phyloP scores from a whole-genome alignment of 2,113 vertebrate genomes.

The Haemorhous mexicanus region DNA sequence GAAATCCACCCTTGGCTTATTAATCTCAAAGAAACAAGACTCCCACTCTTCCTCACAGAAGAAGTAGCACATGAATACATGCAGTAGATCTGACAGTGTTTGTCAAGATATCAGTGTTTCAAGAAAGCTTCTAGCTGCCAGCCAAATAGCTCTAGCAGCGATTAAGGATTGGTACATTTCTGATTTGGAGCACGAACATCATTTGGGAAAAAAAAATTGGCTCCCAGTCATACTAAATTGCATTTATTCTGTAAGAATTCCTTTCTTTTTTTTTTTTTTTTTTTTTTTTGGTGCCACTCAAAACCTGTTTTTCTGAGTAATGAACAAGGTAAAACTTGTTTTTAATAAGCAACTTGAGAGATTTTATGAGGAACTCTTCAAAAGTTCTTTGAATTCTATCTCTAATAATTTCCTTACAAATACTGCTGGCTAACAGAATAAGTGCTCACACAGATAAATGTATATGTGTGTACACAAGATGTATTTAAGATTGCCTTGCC shows the following conservation, averaged over 20 bases:
- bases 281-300: background rate
- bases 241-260: background rate
- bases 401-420: background rate
- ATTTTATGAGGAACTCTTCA: background rate
- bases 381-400: background rate
- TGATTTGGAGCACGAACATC: background rate
- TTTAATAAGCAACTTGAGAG: background rate
- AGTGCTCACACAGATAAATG: background rate
- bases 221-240: background rate
- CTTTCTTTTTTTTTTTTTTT: background rate
- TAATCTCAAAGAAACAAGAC: background rate
- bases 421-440: background rate
- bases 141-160: background rate
- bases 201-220: background rate
- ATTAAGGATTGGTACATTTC: background rate
- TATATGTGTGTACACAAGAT: rapidly evolving
- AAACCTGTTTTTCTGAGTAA: background rate
- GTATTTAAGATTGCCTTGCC: background rate
- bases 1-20: slow-evolving; percentile 1
- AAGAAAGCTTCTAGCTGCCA: background rate
- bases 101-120: background rate
- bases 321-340: background rate
- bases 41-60: background rate
- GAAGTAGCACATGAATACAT: background rate
- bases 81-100: background rate